Base-by-base conservation (phyloP, 30 jellyfish, hydroid and myxozoan genomes). In the Hydra vulgaris region DNA sequence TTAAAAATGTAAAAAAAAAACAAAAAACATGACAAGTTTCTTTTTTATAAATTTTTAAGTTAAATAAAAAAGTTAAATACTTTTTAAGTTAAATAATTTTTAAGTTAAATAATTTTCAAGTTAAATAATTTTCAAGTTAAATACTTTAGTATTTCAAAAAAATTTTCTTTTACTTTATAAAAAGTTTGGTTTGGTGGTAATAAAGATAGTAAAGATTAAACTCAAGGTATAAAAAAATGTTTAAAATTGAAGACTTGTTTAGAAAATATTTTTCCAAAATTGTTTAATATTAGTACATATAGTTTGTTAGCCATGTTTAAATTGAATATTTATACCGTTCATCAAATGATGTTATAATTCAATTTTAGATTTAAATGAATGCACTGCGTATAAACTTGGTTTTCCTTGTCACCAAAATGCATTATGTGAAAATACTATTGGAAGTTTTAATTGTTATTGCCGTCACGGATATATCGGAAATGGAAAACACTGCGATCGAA, bases 361-460 rank as follows among this genome's bases (percentile, higher is more conserved):
- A 40, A 40, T 40, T 61, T 54, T 78, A 78, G 85, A 78, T 66
- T 24, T 27, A 17, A 24, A 78, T 54, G 85, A 78, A 18, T 78
- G 85, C 81, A 22, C 61, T 52, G 77, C 79, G 3, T 17, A 68
- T 23, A 68, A 20, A 68, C 75, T 26, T 53, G 77, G 85, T 12
- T 61, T 15, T 53, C 53, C 74, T 1, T 78, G 85, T 0, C 23
- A 24, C 67, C 76, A 61, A 19, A 8, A 78, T 18, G 85, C 78
- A 12, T 24, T 21, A 24, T 78, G 85, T 55, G 68, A 23, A 22
- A 78, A 78, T 54, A 61, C 79, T 12, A 15, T 54, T 7, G 85
- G 85, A 78, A 78, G 85, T 53, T 78, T 27, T n/a, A 69, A 78
- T 20, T 78, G 85, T 18, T 16, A 17, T 7, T 78, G 85, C 53